phyloP scores from a whole-genome alignment of 2,113 vertebrate genomes.

The Columba livia region DNA sequence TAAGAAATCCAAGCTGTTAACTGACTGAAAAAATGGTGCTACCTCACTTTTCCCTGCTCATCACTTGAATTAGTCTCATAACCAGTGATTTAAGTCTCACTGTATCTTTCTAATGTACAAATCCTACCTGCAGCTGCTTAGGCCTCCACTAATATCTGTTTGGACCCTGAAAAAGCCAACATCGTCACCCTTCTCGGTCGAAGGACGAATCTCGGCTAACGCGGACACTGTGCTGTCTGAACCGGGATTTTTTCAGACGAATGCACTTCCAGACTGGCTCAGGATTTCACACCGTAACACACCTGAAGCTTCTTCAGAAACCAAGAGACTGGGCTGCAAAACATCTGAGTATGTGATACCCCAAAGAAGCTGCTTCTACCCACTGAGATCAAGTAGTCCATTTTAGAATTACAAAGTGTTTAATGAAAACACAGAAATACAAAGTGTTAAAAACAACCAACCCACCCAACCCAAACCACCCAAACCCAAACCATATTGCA shows the following conservation, averaged over 20 bases:
- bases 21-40: background rate
- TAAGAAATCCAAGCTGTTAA: background rate
- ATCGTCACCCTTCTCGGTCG: background rate
- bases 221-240: background rate
- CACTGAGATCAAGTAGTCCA: background rate
- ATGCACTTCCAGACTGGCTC: background rate
- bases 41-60: background rate
- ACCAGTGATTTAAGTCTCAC: background rate
- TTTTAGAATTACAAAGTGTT: background rate
- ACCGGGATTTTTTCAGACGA: background rate
- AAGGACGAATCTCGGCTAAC: background rate
- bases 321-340: background rate
- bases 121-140: background rate
- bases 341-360: background rate
- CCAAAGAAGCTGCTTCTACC: background rate
- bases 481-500: too few species aligned
- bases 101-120: background rate
- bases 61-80: background rate
- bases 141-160: background rate
- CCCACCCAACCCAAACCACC: too few species aligned
- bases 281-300: background rate
- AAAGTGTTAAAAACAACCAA: background rate
- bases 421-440: background rate
- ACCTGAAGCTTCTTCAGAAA: background rate
- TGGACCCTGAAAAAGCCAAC: background rate